Evolutionary conservation across 2,113 vertebrate species (phyloP).

Genomic region (Himantopus leucocephalus): DNA sequence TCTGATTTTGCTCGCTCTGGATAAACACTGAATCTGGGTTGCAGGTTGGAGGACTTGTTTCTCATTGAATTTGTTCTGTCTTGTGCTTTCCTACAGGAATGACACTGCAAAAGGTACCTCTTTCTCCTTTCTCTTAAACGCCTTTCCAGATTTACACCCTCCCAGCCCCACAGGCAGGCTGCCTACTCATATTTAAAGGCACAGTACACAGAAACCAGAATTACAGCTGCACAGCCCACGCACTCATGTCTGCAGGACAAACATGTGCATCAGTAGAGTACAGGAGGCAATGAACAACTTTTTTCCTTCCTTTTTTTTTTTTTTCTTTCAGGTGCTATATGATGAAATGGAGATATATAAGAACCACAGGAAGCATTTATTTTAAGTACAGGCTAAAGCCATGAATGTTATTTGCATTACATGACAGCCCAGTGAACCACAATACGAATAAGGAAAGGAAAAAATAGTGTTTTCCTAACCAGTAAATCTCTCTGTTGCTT

Average conservation of each 20-base stretch:
- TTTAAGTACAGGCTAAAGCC: constrained; percentile 51
- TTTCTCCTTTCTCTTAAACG: constrained; percentile 29
- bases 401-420: constrained; percentile 58
- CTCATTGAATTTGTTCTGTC: constrained; percentile 1
- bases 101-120: constrained; percentile 8
- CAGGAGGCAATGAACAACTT: neutral
- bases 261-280: neutral
- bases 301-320: neutral
- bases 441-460: constrained; percentile 33
- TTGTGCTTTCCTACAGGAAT: constrained; percentile 27
- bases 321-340: constrained; percentile 11
- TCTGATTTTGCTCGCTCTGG: neutral
- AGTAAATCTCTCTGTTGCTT: constrained; percentile 32
- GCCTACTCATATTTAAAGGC: constrained; percentile 51
- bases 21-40: neutral
- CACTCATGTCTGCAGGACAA: constrained; percentile 42
- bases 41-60: neutral
- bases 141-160: constrained; percentile 44
- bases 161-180: constrained; percentile 31
- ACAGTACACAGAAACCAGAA: constrained; percentile 31
- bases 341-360: constrained; percentile 48
- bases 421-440: constrained; percentile 40
- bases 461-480: constrained; percentile 17
- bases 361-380: constrained; percentile 62
- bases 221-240: constrained; percentile 13